phyloP scores from a whole-genome alignment of 2,113 vertebrate species.

The Hemichromis elongatus region DNA sequence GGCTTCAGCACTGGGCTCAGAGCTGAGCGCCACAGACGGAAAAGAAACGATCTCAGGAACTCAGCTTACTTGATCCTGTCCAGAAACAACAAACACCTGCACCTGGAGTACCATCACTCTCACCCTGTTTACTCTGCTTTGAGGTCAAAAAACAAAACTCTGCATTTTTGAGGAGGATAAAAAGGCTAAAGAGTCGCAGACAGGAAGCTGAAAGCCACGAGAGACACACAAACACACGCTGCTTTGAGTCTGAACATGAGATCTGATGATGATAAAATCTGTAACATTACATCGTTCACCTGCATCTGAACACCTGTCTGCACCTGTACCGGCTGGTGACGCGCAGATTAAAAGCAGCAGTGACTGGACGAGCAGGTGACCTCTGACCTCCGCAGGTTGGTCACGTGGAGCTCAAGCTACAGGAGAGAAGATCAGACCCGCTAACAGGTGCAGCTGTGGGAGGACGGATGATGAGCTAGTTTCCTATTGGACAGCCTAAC shows the following conservation, averaged over 20 bases:
- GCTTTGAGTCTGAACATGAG: not conserved
- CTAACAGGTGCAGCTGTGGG: not conserved
- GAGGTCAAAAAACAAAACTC: not conserved
- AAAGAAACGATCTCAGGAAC: not conserved
- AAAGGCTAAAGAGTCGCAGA: not conserved
- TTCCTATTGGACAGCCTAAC: not conserved
- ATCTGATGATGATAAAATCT: not conserved
- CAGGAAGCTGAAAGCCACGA: not conserved
- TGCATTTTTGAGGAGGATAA: not conserved
- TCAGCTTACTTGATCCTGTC: not conserved
- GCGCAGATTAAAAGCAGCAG: not conserved
- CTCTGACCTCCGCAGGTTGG: not conserved
- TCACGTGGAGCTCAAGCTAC: not conserved
- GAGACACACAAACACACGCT: accelerated
- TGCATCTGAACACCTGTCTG: not conserved
- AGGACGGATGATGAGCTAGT: not conserved
- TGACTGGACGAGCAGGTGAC: not conserved
- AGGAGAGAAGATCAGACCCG: not conserved
- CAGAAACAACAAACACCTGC: not conserved
- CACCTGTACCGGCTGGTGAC: not conserved
- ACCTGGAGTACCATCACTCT: not conserved
- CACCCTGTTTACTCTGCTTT: not conserved
- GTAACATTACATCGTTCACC: not conserved
- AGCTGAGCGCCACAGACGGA: not conserved
- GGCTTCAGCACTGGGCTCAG: not conserved